A percentile compares a stretch with the other conserved stretches of the same genome.
Conservation (phyloP, 2,888 invertebrate species). For the Aphidius colemani region DNA sequence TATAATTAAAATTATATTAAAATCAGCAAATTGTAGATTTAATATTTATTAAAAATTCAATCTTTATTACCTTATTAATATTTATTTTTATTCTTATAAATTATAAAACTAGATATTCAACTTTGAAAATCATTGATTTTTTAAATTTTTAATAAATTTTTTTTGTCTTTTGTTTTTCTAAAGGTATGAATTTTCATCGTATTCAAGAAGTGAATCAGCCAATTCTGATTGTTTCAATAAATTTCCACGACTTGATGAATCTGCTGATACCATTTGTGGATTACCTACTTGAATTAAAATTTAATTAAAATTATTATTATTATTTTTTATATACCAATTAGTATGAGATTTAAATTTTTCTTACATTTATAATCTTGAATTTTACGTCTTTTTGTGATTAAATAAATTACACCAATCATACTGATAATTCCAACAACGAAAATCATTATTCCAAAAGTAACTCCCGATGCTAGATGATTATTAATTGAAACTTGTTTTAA, state of each 20-base stretch:
- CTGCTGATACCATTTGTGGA: neutral
- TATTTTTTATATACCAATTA: no score
- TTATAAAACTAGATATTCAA: neutral
- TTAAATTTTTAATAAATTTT: neutral
- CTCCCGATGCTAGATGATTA: constrained; percentile 19
- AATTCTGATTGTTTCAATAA: constrained; percentile 28
- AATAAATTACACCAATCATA: constrained; percentile 9
- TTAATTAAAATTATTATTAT: no score
- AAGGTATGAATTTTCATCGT: constrained; percentile 24
- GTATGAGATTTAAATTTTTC: neutral
- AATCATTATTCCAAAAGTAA: constrained; percentile 7
- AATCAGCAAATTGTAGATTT: no score
- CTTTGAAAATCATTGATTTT: neutral
- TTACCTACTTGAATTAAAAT: no score
- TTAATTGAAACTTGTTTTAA: constrained; percentile 6
- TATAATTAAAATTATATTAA: no score
- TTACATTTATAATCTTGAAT: constrained; percentile 13
- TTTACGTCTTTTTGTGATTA: constrained; percentile 22
- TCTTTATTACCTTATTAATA: no score
- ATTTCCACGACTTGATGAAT: constrained; percentile 13
- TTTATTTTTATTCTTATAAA: no score
- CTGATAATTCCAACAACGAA: constrained; percentile 20
- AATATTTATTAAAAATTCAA: no score
- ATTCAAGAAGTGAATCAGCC: constrained; percentile 28
- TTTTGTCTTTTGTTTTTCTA: constrained; percentile 6